Conservation (phyloP, 2,888 invertebrate species). For the Drosophila antonietae region DNA sequence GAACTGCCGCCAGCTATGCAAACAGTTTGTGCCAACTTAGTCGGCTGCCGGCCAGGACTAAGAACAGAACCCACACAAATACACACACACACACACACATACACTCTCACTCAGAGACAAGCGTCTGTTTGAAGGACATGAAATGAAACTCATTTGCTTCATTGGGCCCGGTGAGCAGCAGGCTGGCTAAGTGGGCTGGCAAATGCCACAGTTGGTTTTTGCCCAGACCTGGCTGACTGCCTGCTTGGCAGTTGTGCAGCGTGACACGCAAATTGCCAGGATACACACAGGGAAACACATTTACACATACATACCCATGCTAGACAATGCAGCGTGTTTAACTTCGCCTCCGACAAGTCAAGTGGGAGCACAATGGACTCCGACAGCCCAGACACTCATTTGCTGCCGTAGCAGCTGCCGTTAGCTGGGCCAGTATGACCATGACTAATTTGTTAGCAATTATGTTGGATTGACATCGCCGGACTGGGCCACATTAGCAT, state of each 20-base stretch:
- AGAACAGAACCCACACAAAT: neutral
- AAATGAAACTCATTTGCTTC: slow-evolving; percentile 72
- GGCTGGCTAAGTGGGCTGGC: slow-evolving; percentile 23
- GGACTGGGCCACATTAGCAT: slow-evolving; percentile 71
- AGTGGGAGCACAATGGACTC: slow-evolving; percentile 56
- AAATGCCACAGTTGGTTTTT: slow-evolving; percentile 71
- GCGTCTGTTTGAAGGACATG: slow-evolving; percentile 63
- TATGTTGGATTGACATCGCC: slow-evolving; percentile 71
- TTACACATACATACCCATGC: slow-evolving; percentile 24
- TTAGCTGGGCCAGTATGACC: slow-evolving; percentile 35
- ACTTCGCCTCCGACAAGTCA: slow-evolving; percentile 54
- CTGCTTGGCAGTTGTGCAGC: slow-evolving; percentile 55
- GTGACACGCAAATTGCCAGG: slow-evolving; percentile 74
- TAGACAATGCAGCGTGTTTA: slow-evolving; percentile 54
- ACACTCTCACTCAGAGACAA: slow-evolving; percentile 1
- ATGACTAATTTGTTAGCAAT: slow-evolving; percentile 79
- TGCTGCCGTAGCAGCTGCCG: slow-evolving; percentile 25
- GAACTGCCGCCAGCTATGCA: slow-evolving; percentile 52
- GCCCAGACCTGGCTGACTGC: slow-evolving; percentile 28
- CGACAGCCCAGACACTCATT: slow-evolving; percentile 50
- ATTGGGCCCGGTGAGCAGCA: slow-evolving; percentile 46
- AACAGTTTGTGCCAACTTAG: slow-evolving; percentile 52
- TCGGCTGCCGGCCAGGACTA: slow-evolving; percentile 29
- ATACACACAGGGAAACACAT: slow-evolving; percentile 41
- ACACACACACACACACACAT: neutral